These are phyloP conservation scores for Taurulus bubalis DNA, from an alignment of 2,113 vertebrate species.

Conservation along the genomic window DNA sequence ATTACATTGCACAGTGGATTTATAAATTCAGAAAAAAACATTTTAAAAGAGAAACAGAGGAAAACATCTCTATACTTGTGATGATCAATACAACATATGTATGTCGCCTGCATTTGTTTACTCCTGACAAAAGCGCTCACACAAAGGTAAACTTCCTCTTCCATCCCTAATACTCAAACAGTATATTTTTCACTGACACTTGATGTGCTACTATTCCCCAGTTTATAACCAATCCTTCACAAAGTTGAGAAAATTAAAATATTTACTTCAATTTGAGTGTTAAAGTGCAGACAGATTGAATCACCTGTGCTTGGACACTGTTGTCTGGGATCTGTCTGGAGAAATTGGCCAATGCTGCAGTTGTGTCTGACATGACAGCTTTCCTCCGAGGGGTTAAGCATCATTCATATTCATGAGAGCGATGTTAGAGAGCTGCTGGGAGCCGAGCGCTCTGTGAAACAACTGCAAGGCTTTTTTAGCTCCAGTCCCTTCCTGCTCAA, in stretches of 20 bases:
- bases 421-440: conserved; percentile 42
- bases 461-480: conserved; percentile 47
- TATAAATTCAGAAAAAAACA: too few species aligned
- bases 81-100: too few species aligned
- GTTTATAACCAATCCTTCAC: conserved; percentile 1
- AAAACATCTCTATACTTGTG: too few species aligned
- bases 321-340: conserved; percentile 56
- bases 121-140: too few species aligned
- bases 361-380: conserved; percentile 70
- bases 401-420: conserved; percentile 77
- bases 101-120: too few species aligned
- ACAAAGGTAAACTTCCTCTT: too few species aligned
- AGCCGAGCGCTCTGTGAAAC: conserved; percentile 49
- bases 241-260: conserved; percentile 1
- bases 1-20: too few species aligned
- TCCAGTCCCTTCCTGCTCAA: conserved; percentile 19
- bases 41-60: too few species aligned
- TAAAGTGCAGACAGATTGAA: conserved; percentile 25
- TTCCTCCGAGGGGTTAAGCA: conserved; percentile 62
- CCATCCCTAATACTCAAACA: not conserved
- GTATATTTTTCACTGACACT: not conserved
- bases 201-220: not conserved
- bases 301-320: conserved; percentile 53
- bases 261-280: not conserved
- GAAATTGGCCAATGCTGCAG: conserved; percentile 63